Evolutionary conservation across 2,888 invertebrate species (phyloP), one percentile per base, ranked within the genome.

Genomic region (Geophilus truncorum): DNA sequence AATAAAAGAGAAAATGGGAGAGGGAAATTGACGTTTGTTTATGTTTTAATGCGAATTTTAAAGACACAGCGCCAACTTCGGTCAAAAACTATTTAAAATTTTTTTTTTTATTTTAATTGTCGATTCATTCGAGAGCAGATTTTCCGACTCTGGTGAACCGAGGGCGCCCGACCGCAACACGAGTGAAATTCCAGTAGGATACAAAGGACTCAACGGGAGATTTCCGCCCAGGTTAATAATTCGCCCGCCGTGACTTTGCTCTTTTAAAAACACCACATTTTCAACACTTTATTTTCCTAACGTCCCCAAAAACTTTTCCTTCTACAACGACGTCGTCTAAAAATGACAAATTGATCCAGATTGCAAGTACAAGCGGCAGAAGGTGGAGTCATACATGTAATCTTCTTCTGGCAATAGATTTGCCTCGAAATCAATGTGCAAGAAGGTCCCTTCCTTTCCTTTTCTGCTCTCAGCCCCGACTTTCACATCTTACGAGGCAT

Each of bases 371-470:
- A 28, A 70, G 70, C 9, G n/a, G 70, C 70, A 70, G 25, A 70
- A 28, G 70, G 70, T 70, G 28, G 28, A 25, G 28, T 23, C 70
- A 70, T 28, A 28, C 15, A 25, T 70, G 70, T 70, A 70, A 70
- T 70, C 70, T 70, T 70, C 70, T 23, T 70, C 70, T 70, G 51
- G 70, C 70, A 70, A 70, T 70, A 70, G 70, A 70, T 70, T 28
- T 70, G 70, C 2, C 28, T 15, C 23, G 70, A 51, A 70, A 70
- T 70, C 70, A 70, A 70, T 70, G 70, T 70, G 70, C 70, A 25
- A 70, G 70, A 23, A 23, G 3, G 70, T 28, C 70, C 70, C 28
- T 70, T 51, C 51, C 51, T 4, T 51, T 51, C 32, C 32, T n/a
- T 45, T 45, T 45, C 45, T 45, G 4, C 12, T 70, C 28, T 25